Base-by-base conservation (phyloP, 2,113 vertebrate species). In the Motacilla alba region DNA sequence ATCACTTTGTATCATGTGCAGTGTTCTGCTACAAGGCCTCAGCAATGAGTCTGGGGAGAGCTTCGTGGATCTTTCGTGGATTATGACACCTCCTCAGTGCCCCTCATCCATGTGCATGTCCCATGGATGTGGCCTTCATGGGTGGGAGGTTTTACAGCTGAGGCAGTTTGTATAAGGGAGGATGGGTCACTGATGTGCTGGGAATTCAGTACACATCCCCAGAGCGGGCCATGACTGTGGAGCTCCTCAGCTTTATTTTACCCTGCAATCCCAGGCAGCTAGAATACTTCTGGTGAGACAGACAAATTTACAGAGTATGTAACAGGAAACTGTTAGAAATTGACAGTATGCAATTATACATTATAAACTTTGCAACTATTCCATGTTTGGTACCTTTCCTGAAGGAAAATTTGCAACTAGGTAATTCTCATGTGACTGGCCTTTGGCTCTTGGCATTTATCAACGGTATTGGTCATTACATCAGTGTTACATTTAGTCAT, bases 1-100 rank as follows among this genome's bases (percentile, higher is more conserved):
- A n/a, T 49, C 24, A 4, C 15, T 41, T 47, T 15, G 3, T 20
- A 24, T 41, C 16, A 39, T 0, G 0, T 8, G 4, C 28, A 15
- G 8, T 47, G 20, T 4, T 66, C 50, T 41, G 20, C 60, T 58
- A 16, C 43, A 67, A 35, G 24, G 10, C 10, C 20, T 58, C 35
- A 41, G 35, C 30, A 49, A 20, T 24, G 35, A 30, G 24, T 56
- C 50, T 66, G 35, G 24, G 50, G 35, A 66, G 15, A 24, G 8
- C 16, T 85, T 15, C 23, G 10, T 39, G 20, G 19, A 24, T 66
- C 49, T 30, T 35, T 43, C 43, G 13, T 39, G 24, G 70, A 41
- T 58, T 56, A 7, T 30, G 50, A 15, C 15, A n/a, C 19, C 15
- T 46, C 28, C 23, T 56, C 50, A 24, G 23, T 84, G n/a, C 22